These are phyloP conservation scores for Volucella bombylans DNA, from an alignment of 2,888 invertebrate species.

Conservation along the genomic window DNA sequence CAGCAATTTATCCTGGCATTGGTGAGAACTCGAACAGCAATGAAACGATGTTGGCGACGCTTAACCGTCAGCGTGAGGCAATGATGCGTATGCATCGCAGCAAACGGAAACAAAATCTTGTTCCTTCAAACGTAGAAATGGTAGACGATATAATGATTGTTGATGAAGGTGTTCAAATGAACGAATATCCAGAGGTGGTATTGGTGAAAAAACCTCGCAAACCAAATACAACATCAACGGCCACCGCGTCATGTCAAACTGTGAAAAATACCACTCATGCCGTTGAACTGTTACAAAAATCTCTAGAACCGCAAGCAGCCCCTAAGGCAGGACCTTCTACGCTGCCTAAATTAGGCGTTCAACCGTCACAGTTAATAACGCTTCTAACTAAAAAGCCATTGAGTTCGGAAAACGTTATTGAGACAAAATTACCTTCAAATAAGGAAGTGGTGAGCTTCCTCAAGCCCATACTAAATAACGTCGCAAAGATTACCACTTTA, in stretches of 20 bases:
- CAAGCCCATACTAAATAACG: constrained; percentile 42
- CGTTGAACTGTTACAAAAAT: constrained; percentile 23
- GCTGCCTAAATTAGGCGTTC: background rate
- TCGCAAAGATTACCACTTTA: constrained; percentile 76
- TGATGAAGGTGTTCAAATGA: constrained; percentile 75
- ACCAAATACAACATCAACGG: background rate
- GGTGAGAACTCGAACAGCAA: constrained; percentile 75
- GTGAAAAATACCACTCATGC: background rate
- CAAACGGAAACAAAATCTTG: constrained; percentile 74
- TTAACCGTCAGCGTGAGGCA: constrained; percentile 78
- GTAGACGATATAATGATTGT: constrained; percentile 80
- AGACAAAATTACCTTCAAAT: constrained; percentile 18
- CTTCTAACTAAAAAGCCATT: constrained; percentile 14
- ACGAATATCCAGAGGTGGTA: constrained; percentile 59
- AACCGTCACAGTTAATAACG: constrained; percentile 6
- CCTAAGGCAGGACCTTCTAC: background rate
- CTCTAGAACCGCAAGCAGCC: constrained; percentile 1
- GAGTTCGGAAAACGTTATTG: background rate
- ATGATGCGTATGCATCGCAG: constrained; percentile 75
- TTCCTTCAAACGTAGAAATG: constrained; percentile 62
- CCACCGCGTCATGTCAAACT: constrained; percentile 6
- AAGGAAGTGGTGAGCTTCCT: background rate
- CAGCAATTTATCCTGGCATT: constrained; percentile 73
- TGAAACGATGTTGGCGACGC: constrained; percentile 78
- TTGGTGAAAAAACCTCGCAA: constrained; percentile 42